Evolutionary conservation across 2,113 vertebrate genomes (phyloP), one percentile per base, ranked within the genome.

Genomic region (Leucoraja erinaceus): DNA sequence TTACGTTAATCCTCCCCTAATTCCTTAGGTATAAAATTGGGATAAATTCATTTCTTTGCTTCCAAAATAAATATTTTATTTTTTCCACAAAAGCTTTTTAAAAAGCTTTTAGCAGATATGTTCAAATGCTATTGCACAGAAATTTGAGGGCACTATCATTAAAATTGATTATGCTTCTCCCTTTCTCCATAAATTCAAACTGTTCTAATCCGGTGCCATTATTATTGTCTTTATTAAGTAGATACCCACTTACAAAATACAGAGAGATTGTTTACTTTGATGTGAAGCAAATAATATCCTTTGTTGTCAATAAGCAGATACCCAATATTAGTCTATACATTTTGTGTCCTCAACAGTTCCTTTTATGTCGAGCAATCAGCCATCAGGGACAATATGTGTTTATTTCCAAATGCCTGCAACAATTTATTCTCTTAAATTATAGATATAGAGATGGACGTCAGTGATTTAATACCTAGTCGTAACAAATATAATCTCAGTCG

Each of bases 381-480:
- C 28, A 54, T 83, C 79, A 56, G 20, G 54, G 54, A 20, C 54
- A 59, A 4, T 0, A 25, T 84, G 54, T 47, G 22, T 25, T 83
- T 83, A 84, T 25, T 28, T 84, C 4, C 4, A 54, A 84, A 54
- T 14, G 10, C 81, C 22, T 5, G 81, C 59, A 47, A 84, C 81
- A 59, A 84, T 25, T 75, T 75, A 84, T 59, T 84, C 59, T 84
- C 54, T 84, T 28, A 10, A 59, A 54, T 84, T 14, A 84, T 28
- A 28, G 81, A 10, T 25, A 84, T 4, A 59, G 54, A 83, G 56
- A 54, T 20, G 2, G 20, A 83, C 47, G 9, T 83, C 9, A 28
- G 81, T 84, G 54, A 84, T 84, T 84, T 54, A 84, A 84, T 84
- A 25, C 22, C 22, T 84, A 84, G 56, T 61, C 54, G 54, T 84